These are phyloP conservation scores for Leucopternis melanops DNA, from an alignment of 2,113 vertebrate species.

Conservation along the genomic window DNA sequence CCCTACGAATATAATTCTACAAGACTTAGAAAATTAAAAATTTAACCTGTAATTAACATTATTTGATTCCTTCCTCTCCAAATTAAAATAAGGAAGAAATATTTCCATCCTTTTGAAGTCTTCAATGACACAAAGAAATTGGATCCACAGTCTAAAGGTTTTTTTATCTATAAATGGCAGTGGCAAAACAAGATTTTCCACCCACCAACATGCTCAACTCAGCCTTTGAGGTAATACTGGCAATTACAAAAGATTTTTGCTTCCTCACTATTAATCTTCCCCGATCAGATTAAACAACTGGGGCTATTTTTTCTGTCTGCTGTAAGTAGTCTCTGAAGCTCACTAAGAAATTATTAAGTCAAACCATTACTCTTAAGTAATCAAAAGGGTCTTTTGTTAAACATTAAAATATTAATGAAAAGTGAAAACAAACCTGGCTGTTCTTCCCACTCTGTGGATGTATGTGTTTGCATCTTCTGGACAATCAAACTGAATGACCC, in stretches of 20 bases:
- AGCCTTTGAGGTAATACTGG: not conserved
- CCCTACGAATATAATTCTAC: not conserved
- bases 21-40: not conserved
- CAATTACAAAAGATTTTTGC: not conserved
- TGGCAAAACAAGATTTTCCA: not conserved
- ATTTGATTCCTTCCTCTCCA: not conserved
- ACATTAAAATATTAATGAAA: not conserved
- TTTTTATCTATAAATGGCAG: not conserved
- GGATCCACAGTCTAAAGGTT: not conserved
- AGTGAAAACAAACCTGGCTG: conserved; percentile 78
- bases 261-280: not conserved
- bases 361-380: not conserved
- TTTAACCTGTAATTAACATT: not conserved
- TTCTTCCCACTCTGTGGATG: conserved; percentile 94
- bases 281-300: not conserved
- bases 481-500: conserved; percentile 98
- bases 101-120: not conserved
- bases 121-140: not conserved
- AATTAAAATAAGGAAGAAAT: not conserved
- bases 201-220: not conserved
- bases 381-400: not conserved
- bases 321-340: not conserved
- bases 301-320: not conserved
- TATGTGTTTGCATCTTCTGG: conserved; percentile 95
- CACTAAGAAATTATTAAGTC: not conserved